These are phyloP conservation scores for Porites divaricata DNA, from an alignment of 92 coral and sea anemone genomes.

Conservation along the genomic window DNA sequence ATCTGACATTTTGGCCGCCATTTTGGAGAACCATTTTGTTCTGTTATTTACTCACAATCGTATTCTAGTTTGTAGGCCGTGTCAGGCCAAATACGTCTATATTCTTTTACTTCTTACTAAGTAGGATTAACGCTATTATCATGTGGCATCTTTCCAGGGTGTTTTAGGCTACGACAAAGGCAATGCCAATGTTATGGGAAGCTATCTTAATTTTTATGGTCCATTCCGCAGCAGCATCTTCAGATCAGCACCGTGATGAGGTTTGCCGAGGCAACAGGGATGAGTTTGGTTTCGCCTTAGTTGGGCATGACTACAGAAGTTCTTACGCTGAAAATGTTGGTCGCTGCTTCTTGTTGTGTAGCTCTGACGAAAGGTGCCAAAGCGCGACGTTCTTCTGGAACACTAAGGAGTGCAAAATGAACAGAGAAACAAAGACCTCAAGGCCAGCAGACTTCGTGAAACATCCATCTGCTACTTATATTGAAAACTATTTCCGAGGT, in stretches of 20 bases:
- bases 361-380: slow-evolving; percentile 7
- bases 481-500: slow-evolving; percentile 25
- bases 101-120: too few relatives aligned
- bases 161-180: too few relatives aligned
- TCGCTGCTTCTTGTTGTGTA: slow-evolving; percentile 24
- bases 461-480: slow-evolving; percentile 10
- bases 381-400: slow-evolving; percentile 4
- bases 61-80: too few relatives aligned
- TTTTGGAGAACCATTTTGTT: too few relatives aligned
- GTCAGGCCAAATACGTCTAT: too few relatives aligned
- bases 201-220: neutral
- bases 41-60: too few relatives aligned
- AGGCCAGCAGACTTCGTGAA: neutral
- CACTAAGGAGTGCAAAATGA: neutral
- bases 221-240: neutral
- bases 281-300: slow-evolving; percentile 8
- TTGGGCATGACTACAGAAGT: slow-evolving; percentile 21
- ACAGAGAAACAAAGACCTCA: neutral
- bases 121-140: too few relatives aligned
- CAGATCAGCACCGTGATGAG: neutral
- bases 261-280: neutral
- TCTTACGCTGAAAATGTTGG: slow-evolving; percentile 7
- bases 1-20: too few relatives aligned
- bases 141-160: too few relatives aligned
- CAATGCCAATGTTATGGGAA: too few relatives aligned